Percentiles rank a stretch among this genome's conserved stretches.
Conservation (phyloP, 2,888 invertebrate species). For the Drosophila austrosaltans region DNA sequence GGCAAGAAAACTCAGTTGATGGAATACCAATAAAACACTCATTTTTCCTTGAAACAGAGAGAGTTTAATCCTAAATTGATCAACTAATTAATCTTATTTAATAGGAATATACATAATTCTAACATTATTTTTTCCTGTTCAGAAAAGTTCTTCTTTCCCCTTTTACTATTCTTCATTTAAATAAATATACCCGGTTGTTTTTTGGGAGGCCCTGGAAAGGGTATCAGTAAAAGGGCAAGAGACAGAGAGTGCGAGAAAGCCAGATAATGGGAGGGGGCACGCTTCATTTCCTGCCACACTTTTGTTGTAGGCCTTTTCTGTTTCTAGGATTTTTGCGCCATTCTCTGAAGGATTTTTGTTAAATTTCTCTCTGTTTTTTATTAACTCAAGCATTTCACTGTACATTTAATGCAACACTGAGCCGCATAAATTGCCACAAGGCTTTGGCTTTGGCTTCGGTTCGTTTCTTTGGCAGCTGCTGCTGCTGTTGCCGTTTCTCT, state of each 20-base stretch:
- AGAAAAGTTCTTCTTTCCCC: too few relatives aligned
- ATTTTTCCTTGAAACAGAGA: too few relatives aligned
- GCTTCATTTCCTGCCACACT: conserved; percentile 73
- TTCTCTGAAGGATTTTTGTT: conserved; percentile 26
- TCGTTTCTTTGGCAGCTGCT: conserved; percentile 50
- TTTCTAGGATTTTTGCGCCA: conserved; percentile 26
- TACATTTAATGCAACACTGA: conserved; percentile 79
- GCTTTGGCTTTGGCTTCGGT: conserved; percentile 32
- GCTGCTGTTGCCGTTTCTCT: conserved; percentile 28
- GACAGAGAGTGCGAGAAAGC: background rate
- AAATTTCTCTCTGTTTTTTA: conserved; percentile 44
- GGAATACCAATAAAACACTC: too few relatives aligned
- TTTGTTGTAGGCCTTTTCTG: conserved; percentile 58
- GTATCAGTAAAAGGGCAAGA: background rate
- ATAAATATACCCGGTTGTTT: too few relatives aligned
- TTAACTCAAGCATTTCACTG: conserved; percentile 77
- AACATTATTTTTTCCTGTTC: too few relatives aligned
- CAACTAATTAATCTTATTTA: too few relatives aligned
- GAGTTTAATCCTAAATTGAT: too few relatives aligned
- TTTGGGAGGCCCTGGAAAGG: background rate
- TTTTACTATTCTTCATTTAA: too few relatives aligned
- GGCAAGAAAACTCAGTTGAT: too few relatives aligned
- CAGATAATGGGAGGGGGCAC: conserved; percentile 38
- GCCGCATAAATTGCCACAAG: conserved; percentile 69
- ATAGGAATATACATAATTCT: too few relatives aligned